Base-by-base conservation (phyloP, 2,888 invertebrate genomes). In the Himalopsyche kuldschensis region DNA sequence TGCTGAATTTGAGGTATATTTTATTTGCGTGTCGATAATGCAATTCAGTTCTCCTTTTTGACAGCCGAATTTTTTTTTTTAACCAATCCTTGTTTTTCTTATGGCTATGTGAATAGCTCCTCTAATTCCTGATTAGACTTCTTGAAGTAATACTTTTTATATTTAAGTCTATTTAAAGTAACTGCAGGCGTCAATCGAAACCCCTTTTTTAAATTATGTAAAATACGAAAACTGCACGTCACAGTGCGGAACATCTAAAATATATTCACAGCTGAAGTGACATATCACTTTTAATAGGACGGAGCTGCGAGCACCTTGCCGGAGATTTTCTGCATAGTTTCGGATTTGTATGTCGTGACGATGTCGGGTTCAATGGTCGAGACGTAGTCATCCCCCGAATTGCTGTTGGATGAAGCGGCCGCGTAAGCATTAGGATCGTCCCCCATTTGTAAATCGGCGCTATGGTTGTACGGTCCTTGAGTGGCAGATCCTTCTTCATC, bases 381-480 rank as follows among this genome's bases (percentile, higher is more conserved):
- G 82, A 91, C 90, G 86, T 88, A 88, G 83, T 90, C 90, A 48
- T 92, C 92, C 81, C 93, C 93, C 75, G 89, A 90, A 83, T 90
- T 90, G 86, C 88, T 88, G 81, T 88, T 88, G 85, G 88, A 89
- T 79, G 90, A 90, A 80, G 90, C 90, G 79, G 89, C 90, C 85
- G 90, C 91, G 88, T 91, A 91, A 86, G 92, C 92, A 84, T 92
- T 90, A 75, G 93, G 93, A 88, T 93, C 93, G 87, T 92, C 93
- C 82, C 93, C 93, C 92, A 93, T 92, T 87, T 89, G 88, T 35
- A 87, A 87, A 86, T 92, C 91, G 85, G 91, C 91, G 85, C 91
- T 89, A 87, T 91, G 92, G 87, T 94, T 93, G 88, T 94, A 94
- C 2, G 94, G 94, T 17, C 94, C 94, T 87, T 94, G 92, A 76